phyloP scores from a whole-genome alignment of 2,888 invertebrate species.

The Zootermopsis nevadensis region DNA sequence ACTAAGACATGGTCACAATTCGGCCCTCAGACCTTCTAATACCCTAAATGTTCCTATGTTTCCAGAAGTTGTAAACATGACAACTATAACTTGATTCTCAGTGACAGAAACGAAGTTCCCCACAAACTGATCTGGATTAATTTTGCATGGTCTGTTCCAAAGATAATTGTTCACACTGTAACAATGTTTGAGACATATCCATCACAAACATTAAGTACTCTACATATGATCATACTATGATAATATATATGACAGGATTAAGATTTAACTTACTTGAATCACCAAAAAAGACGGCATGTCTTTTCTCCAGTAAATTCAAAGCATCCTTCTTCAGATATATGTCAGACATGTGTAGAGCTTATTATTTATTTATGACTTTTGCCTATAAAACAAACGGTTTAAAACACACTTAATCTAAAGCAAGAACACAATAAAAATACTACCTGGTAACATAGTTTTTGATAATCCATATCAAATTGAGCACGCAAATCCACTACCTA shows the following conservation, averaged over 20 bases:
- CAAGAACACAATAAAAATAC: too few species aligned
- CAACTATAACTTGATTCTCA: too few species aligned
- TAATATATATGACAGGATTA: background rate
- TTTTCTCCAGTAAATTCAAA: slow-evolving; percentile 44
- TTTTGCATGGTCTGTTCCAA: background rate
- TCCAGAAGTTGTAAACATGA: too few species aligned
- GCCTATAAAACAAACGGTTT: too few species aligned
- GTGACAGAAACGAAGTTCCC: too few species aligned
- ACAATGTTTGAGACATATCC: background rate
- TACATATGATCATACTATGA: too few species aligned
- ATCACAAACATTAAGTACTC: background rate
- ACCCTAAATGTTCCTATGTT: background rate
- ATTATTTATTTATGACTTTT: background rate
- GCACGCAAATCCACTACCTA: too few species aligned
- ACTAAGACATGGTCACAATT: background rate
- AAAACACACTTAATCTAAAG: too few species aligned
- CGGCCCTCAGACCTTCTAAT: background rate
- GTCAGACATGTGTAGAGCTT: slow-evolving; percentile 49
- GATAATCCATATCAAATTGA: too few species aligned
- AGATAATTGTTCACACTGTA: background rate
- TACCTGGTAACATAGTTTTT: too few species aligned
- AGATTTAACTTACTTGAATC: slow-evolving; percentile 52
- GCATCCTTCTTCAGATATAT: slow-evolving; percentile 51
- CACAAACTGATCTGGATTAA: background rate
- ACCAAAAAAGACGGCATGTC: slow-evolving; percentile 50